Conservation (phyloP, 2,113 vertebrate genomes). For the Dryoscopus gambensis region DNA sequence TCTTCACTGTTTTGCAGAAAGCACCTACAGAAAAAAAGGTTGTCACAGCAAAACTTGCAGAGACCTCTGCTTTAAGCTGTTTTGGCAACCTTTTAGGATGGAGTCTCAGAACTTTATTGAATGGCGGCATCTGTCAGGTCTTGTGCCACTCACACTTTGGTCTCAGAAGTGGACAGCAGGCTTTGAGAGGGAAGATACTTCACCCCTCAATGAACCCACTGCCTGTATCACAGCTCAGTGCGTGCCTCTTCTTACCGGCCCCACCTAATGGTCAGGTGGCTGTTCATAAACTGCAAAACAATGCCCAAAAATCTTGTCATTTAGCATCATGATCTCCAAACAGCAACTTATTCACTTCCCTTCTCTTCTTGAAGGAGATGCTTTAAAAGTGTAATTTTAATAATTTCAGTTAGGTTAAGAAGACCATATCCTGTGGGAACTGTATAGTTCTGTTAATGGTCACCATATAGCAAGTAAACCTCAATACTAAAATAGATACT, state of each 20-base stretch:
- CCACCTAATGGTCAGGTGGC: fast-evolving
- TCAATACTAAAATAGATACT: not conserved
- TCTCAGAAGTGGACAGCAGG: not conserved
- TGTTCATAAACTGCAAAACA: not conserved
- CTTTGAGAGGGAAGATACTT: not conserved
- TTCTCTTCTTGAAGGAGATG: not conserved
- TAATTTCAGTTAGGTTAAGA: not conserved
- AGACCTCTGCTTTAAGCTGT: not conserved
- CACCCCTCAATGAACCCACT: not conserved
- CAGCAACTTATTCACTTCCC: not conserved
- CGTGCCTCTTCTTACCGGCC: not conserved
- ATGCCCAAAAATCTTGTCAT: not conserved
- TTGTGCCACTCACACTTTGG: not conserved
- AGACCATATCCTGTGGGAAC: not conserved
- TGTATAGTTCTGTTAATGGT: not conserved
- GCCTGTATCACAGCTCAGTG: not conserved
- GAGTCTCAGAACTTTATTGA: not conserved
- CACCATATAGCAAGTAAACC: not conserved
- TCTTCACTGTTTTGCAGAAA: not conserved
- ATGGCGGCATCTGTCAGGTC: not conserved
- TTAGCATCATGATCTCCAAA: not conserved
- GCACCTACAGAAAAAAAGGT: not conserved
- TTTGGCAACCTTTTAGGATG: not conserved
- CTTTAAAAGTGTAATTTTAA: not conserved
- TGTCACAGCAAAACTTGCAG: not conserved